Evolutionary conservation across 1,140 invertebrate species (phyloP).

Genomic region (Grapholita molesta): DNA sequence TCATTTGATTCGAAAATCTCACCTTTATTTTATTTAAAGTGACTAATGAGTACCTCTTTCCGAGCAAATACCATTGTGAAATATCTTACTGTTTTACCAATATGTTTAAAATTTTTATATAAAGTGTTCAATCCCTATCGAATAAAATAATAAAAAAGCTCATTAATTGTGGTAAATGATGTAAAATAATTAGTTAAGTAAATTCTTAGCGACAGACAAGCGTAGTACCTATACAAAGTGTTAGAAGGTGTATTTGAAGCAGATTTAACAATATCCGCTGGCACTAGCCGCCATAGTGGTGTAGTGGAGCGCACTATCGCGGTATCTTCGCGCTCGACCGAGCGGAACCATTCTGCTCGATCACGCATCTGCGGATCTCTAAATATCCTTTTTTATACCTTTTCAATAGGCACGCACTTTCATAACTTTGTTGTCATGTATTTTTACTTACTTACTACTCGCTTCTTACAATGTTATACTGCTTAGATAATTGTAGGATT

Average conservation of each 20-base stretch:
- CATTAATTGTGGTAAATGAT: no score
- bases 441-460: no score
- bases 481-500: no score
- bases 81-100: no score
- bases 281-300: conserved; percentile 46
- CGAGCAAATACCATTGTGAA: no score
- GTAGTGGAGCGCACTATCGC: conserved; percentile 69
- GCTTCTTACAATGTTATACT: no score
- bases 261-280: background rate
- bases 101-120: no score
- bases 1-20: background rate
- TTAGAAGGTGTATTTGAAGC: background rate
- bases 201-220: no score
- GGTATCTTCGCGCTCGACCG: conserved; percentile 67
- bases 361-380: conserved; percentile 41
- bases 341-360: conserved; percentile 69
- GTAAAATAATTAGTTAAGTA: no score
- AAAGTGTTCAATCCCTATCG: no score
- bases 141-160: no score
- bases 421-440: background rate
- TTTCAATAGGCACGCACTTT: conserved; percentile 32
- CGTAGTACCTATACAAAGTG: background rate
- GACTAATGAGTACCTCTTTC: background rate
- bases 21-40: conserved; percentile 1
- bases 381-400: background rate